Conservation (phyloP, 2,888 invertebrate genomes). For the Rhyacophila evoluta region DNA sequence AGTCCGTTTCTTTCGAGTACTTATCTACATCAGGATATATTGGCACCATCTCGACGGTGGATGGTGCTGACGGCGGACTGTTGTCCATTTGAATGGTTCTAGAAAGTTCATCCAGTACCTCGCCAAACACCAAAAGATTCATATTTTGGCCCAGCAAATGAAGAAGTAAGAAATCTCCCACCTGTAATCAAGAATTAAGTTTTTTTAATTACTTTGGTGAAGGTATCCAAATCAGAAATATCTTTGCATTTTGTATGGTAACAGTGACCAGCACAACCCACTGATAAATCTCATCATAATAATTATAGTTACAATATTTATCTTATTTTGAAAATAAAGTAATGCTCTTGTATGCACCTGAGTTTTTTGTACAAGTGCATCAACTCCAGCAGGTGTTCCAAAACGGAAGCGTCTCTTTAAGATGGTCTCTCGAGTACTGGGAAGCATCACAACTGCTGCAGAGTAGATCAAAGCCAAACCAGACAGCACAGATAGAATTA, state of each 20-base stretch:
- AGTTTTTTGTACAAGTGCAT: conserved; percentile 81
- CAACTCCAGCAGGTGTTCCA: conserved; percentile 80
- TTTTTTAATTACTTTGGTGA: too few relatives aligned
- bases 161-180: conserved; percentile 87
- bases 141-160: conserved; percentile 90
- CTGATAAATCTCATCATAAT: too few relatives aligned
- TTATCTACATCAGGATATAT: conserved; percentile 86
- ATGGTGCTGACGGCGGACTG: conserved; percentile 87
- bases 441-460: conserved; percentile 81
- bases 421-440: conserved; percentile 84
- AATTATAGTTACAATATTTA: too few relatives aligned
- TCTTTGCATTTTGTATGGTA: too few relatives aligned
- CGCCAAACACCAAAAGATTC: conserved; percentile 83
- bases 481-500: conserved; percentile 80
- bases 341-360: conserved; percentile 77
- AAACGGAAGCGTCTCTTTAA: conserved; percentile 84
- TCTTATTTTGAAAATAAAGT: too few relatives aligned
- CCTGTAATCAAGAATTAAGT: conserved; percentile 68
- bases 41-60: conserved; percentile 87
- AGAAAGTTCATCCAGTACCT: conserved; percentile 83
- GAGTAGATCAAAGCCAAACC: conserved; percentile 86
- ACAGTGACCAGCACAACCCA: too few relatives aligned
- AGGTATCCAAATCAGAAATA: too few relatives aligned
- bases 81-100: conserved; percentile 77
- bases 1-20: conserved; percentile 64